Base-by-base conservation (phyloP, 2,888 invertebrate genomes). In the Hydrotaea diabolus region DNA sequence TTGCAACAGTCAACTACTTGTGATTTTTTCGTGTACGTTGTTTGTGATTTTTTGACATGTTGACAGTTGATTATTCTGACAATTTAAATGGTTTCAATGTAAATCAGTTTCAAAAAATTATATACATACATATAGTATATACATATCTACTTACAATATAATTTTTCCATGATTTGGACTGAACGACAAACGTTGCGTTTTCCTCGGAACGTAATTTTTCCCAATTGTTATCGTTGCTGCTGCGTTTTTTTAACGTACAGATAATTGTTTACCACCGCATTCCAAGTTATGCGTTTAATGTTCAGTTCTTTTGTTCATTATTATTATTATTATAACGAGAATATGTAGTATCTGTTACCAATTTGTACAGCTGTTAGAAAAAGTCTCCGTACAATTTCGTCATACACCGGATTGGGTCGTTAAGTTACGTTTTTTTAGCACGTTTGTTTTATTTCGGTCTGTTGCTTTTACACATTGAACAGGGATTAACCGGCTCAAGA, bases 41-140 rank as follows among this genome's bases (percentile, higher is more conserved):
- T 74, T 62, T 83, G 77, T 82, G 82, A 80, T 86, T 84, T 91
- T 90, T 90, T 90, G 90, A 90, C 90, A 90, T 89, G 91, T 90
- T 90, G 90, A 90, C 91, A 90, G 91, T 89, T 90, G 90, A 90
- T 91, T 90, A 91, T 91, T 91, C 90, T 90, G 90, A 91, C 90
- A 90, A 90, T 90, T 90, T 91, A 90, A 91, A 91, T 91, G 90
- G 90, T 90, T 89, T 90, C 91, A 89, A 91, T 91, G 91, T 91
- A 91, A 90, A 90, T 91, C 91, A 89, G 90, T 90, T 90, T 90
- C 88, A 88, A 85, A 86, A 83, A 75, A 39, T 43, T n/a, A n/a
- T n/a, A n/a, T n/a, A n/a, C n/a, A n/a, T n/a, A n/a, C n/a, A n/a
- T n/a, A n/a, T n/a, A n/a, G n/a, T n/a, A n/a, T n/a, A n/a, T n/a